phyloP scores from a whole-genome alignment of 2,888 invertebrate species.

The Endomychus coccineus region DNA sequence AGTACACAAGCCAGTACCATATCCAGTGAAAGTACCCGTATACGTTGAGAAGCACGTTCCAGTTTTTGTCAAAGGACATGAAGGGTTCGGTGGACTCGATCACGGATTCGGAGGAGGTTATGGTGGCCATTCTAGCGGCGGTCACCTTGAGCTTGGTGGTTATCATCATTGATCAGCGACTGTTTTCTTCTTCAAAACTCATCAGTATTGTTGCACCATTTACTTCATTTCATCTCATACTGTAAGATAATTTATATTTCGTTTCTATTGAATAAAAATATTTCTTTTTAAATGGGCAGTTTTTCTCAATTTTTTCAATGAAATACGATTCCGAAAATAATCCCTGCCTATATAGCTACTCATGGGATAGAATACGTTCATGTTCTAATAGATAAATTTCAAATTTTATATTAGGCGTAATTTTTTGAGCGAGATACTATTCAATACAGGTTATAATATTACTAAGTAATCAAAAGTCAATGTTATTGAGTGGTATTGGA shows the following conservation, averaged over 20 bases:
- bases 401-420: too few relatives aligned
- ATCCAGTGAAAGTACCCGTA: constrained; percentile 41
- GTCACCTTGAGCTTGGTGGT: constrained; percentile 24
- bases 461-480: too few relatives aligned
- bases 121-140: constrained; percentile 26
- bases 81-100: constrained; percentile 24
- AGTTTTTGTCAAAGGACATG: constrained; percentile 31
- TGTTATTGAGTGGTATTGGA: too few relatives aligned
- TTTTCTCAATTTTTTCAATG: constrained; percentile 1
- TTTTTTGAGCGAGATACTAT: too few relatives aligned
- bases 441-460: too few relatives aligned
- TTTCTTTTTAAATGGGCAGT: constrained; percentile 17
- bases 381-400: too few relatives aligned
- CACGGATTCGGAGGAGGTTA: constrained; percentile 20
- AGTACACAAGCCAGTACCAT: constrained; percentile 40
- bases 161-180: constrained; percentile 24
- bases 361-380: too few relatives aligned
- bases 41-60: constrained; percentile 50
- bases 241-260: constrained; percentile 25
- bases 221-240: constrained; percentile 19
- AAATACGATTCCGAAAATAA: too few relatives aligned
- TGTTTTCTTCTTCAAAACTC: constrained; percentile 17
- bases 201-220: constrained; percentile 28
- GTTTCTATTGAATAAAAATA: constrained; percentile 26
- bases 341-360: too few relatives aligned